phyloP scores from a whole-genome alignment of 2,888 invertebrate species.

The Odontothrips loti region DNA sequence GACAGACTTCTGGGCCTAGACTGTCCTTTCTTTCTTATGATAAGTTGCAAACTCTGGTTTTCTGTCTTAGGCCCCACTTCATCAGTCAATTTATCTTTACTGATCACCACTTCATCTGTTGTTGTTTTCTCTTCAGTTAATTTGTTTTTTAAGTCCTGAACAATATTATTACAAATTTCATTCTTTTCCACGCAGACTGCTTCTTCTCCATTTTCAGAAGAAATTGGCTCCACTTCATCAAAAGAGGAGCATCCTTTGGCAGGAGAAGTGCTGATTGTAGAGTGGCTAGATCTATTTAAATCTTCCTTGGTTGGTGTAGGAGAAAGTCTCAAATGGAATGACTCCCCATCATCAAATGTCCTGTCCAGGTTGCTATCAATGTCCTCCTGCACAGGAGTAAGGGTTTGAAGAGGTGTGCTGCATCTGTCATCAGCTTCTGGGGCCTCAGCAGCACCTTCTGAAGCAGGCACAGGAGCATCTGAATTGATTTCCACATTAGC shows the following conservation, averaged over 20 bases:
- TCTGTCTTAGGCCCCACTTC: background rate
- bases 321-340: background rate
- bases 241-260: background rate
- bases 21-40: background rate
- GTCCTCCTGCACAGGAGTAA: background rate
- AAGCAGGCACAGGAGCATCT: no score
- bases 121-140: background rate
- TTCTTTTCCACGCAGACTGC: no score
- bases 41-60: background rate
- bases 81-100: background rate
- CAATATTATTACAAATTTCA: background rate
- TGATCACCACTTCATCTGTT: background rate
- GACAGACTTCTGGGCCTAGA: background rate
- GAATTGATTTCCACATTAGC: no score
- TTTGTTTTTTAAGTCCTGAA: background rate
- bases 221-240: background rate
- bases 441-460: no score
- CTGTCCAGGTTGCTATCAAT: background rate
- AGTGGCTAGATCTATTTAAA: background rate
- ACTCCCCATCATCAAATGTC: background rate
- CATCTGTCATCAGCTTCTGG: background rate
- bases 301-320: background rate
- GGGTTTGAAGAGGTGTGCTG: background rate
- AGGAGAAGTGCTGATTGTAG: background rate
- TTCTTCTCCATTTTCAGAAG: background rate